Evolutionary conservation across 2,797 vertebrate genomes (phyloP).

Genomic region (Moxostoma hubbsi): DNA sequence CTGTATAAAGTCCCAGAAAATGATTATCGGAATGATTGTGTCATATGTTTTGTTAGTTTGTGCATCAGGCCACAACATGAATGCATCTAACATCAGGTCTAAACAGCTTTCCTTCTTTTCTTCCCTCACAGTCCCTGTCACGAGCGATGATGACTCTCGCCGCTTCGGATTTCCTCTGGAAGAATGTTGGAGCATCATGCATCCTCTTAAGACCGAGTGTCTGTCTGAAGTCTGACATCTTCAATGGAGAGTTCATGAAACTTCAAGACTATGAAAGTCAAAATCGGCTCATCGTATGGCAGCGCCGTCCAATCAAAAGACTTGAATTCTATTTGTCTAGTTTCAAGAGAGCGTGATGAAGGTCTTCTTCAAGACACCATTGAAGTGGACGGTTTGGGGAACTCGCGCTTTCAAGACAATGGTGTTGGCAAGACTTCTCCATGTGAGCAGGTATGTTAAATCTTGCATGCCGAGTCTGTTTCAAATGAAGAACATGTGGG

Average conservation of each 20-base stretch:
- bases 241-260: constrained; percentile 59
- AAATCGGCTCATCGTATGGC: constrained; percentile 70
- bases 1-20: neutral
- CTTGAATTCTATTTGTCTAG: constrained; percentile 87
- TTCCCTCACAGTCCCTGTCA: constrained; percentile 13
- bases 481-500: constrained; percentile 72
- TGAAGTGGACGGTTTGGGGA: constrained; percentile 76
- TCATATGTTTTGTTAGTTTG: neutral
- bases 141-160: constrained; percentile 21
- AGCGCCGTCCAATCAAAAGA: constrained; percentile 80
- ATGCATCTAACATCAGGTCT: constrained; percentile 4
- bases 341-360: constrained; percentile 96
- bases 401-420: constrained; percentile 80
- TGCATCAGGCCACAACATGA: neutral
- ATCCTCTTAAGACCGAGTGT: constrained; percentile 77
- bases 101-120: neutral
- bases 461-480: constrained; percentile 62
- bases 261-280: constrained; percentile 73
- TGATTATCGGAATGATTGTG: neutral
- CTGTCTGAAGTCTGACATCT: constrained; percentile 75
- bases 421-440: constrained; percentile 92
- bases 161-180: constrained; percentile 32
- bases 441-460: constrained; percentile 86
- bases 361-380: constrained; percentile 90
- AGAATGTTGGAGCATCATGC: constrained; percentile 67